phyloP scores from a whole-genome alignment of 2,888 invertebrate genomes.

The Lasioglossum vierecki region DNA sequence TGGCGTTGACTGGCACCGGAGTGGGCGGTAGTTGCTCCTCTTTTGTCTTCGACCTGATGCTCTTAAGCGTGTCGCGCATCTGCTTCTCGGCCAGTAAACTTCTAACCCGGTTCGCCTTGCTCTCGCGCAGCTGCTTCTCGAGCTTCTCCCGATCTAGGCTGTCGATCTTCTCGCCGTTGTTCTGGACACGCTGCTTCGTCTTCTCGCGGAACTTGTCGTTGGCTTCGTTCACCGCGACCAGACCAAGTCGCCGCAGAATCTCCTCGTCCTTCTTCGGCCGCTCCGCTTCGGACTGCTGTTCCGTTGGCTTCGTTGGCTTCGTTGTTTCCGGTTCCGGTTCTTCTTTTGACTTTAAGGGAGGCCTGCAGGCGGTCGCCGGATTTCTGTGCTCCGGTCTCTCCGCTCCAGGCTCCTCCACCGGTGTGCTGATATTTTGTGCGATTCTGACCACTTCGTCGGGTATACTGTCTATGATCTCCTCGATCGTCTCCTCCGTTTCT shows the following conservation, averaged over 20 bases:
- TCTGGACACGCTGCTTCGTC: conserved; percentile 62
- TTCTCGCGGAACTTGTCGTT: conserved; percentile 69
- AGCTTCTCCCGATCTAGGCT: conserved; percentile 74
- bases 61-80: conserved; percentile 79
- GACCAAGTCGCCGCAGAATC: conserved; percentile 75
- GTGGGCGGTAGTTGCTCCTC: conserved; percentile 45
- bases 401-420: conserved; percentile 31
- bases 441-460: conserved; percentile 77
- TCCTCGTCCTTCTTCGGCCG: conserved; percentile 76
- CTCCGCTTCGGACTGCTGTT: conserved; percentile 29
- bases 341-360: conserved; percentile 32
- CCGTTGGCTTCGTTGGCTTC: conserved; percentile 18
- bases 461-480: conserved; percentile 77
- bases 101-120: conserved; percentile 79
- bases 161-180: conserved; percentile 56
- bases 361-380: neutral
- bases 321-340: conserved; percentile 26
- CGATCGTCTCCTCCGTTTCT: conserved; percentile 75
- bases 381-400: conserved; percentile 39
- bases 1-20: conserved; percentile 37
- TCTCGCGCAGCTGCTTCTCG: conserved; percentile 78
- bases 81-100: conserved; percentile 80
- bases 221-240: conserved; percentile 77
- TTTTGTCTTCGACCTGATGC: conserved; percentile 75
- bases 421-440: conserved; percentile 70